Base-by-base conservation (phyloP, 2,797 vertebrate species). In the Pangasius djambal region DNA sequence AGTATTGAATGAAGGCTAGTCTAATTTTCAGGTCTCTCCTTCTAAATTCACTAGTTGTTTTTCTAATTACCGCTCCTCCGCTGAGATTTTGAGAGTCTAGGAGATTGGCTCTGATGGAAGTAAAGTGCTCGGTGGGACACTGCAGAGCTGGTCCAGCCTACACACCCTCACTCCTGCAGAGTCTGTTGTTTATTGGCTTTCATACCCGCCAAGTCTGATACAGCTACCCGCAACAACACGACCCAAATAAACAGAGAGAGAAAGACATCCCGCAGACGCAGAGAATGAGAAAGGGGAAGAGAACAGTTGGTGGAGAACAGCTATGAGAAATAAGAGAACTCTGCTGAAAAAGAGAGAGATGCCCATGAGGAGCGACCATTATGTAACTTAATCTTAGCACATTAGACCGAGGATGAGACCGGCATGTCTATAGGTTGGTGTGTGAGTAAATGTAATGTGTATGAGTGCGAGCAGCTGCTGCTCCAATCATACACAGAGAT, bases 381-480 rank as follows among this genome's bases (percentile, higher is more conserved):
- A 94, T 95, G 95, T 95, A 96, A 95, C 92, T 78, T 28, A 93
- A 96, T 93, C 94, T 93, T 86, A 92, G 88, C 90, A 77, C 79
- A 86, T 93, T 93, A 93, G 89, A 93, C 93, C 92, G 92, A 85
- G 87, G 86, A 92, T 92, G 94, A 95, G 93, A 93, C 93, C 93
- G 92, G 93, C 90, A 77, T 91, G 90, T 65, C 92, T 70, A 91
- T 84, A 84, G 69, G 82, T 75, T 89, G 92, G 93, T 90, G 86
- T 65, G 92, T 89, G 88, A 57, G 44, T 92, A 93, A 88, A 85
- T 69, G 91, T 90, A 88, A 88, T 61, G 59, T 85, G 50, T 48
- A 48, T 9, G 70, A 90, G 92, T 89, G 85, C 52, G 90, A 91
- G 93, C 96, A 96, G 96, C 96, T 96, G 96, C 95, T 93, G 88